Evolutionary conservation across 1,140 invertebrate species (phyloP), one percentile per base, ranked within the genome.

Genomic region (Drosophila ogumai): DNA sequence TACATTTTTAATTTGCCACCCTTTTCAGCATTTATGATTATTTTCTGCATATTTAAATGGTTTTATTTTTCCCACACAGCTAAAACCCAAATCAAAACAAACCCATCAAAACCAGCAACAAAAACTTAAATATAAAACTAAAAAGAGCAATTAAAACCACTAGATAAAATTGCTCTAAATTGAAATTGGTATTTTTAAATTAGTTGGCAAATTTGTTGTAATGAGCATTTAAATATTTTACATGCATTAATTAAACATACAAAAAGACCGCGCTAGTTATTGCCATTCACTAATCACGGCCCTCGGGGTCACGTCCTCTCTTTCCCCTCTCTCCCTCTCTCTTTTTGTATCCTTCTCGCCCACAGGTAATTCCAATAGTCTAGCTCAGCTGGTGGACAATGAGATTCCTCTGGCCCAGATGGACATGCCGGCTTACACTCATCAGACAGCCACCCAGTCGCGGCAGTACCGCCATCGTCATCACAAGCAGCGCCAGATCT

Each of bases 351-450:
- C 32, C 12, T n/a, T 75, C 12, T 87, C 82, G 22, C 49, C 49
- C 59, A 93, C 78, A 94, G 95, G 94, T 91, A 95, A 95, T 79
- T 94, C 94, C 60, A 95, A 94, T 92, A 95, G 95, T 88, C 93
- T 95, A 88, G 94, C 94, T 60, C 94, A 95, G 75, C 92, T 95
- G 65, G 94, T 95, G 57, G 93, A 93, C 65, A 95, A 94, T 76
- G 95, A 95, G 93, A 93, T 94, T 60, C 95, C 95, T 19, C 57
- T 95, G 69, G 94, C 94, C 54, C 94, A 94, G 38, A 93, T 93
- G 69, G 81, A 91, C 59, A 80, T 80, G 49, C 88, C 92, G 22
- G 75, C 81, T 8, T 88, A 82, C 12, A 81, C 80, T 2, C 82
- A 82, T 10, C 86, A 82, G 41, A 90, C 84, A 25, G 79, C 82